Evolutionary conservation across 2,797 vertebrate species (phyloP), one percentile per base, ranked within the genome.

Genomic region (Rhinophrynus dorsalis): DNA sequence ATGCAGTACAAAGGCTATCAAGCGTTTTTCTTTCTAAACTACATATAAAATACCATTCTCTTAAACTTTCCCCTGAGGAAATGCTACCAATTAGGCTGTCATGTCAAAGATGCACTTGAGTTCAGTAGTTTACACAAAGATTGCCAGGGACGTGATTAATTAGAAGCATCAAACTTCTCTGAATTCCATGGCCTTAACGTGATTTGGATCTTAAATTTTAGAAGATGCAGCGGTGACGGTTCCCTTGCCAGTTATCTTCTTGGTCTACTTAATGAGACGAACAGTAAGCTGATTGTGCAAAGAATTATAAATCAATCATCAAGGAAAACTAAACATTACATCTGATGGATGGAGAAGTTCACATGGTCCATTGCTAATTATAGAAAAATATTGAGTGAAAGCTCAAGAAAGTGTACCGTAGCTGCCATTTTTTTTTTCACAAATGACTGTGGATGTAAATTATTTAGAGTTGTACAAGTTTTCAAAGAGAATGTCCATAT

Each of bases 21-120:
- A n/a, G n/a, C n/a, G n/a, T n/a, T 30, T 30, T 30, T 30, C 9
- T 30, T 42, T 7, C 61, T 27, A 44, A 62, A 47, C 23, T 47
- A 27, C 29, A 13, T 62, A 3, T 47, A 27, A 38, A 64, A 64
- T 38, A 38, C 6, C 29, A 37, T 37, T 37, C 15, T 56, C 6
- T 58, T 40, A 15, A 15, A 40, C 20, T 15, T 40, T 40, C 48
- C 17, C 62, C 18, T 6, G 9, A 54, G 48, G 15, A 65, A 52
- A 52, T 21, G 23, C 26, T 40, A 51, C 17, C 17, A n/a, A 52
- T 54, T 52, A 65, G 47, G 20, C 26, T 27, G 24, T 52, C 15
- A 23, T 50, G 29, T 63, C 45, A 51, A 63, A 50, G 30, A 23
- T 44, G 60, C 42, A 50, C 60, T 50, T 50, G 45, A 51, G 30